Evolutionary conservation across 2,113 vertebrate species (phyloP).

Genomic region (Pyrgilauda ruficollis): DNA sequence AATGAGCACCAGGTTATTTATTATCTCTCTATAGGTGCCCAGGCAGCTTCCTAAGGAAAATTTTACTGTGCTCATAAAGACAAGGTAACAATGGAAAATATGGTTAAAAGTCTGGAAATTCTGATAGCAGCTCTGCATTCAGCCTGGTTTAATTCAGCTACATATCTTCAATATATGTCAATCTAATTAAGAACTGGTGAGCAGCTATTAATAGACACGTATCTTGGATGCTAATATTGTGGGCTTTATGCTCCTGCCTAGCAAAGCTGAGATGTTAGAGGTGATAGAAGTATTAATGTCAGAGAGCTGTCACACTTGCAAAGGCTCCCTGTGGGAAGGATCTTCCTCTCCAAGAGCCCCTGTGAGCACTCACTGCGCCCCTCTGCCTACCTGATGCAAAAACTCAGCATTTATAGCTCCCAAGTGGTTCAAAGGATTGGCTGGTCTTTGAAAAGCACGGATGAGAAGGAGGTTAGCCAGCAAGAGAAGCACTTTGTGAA

Average conservation of each 20-base stretch:
- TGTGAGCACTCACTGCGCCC: not conserved
- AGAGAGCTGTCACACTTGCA: not conserved
- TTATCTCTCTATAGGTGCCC: not conserved
- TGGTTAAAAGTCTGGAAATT: not conserved
- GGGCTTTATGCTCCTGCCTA: not conserved
- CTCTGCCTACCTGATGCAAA: not conserved
- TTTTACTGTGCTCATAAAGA: not conserved
- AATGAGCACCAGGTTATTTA: slow-evolving; percentile 15
- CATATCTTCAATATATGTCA: not conserved
- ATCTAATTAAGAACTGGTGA: not conserved
- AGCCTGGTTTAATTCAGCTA: not conserved
- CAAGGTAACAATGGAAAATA: not conserved
- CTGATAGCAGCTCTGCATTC: not conserved
- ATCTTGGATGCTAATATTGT: not conserved
- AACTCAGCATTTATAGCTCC: not conserved
- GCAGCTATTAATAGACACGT: not conserved
- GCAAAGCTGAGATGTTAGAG: not conserved
- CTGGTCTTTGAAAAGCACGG: not conserved
- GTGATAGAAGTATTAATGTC: not conserved
- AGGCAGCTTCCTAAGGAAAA: not conserved
- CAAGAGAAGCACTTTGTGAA: not conserved
- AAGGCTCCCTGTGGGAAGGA: not conserved
- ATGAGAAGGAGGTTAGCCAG: not conserved
- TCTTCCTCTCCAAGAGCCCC: not conserved
- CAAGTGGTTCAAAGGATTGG: not conserved